A percentile compares a stretch with the other conserved stretches of the same genome.
Conservation (phyloP, 2,113 vertebrate genomes). For the Syngnathoides biaculeatus region DNA sequence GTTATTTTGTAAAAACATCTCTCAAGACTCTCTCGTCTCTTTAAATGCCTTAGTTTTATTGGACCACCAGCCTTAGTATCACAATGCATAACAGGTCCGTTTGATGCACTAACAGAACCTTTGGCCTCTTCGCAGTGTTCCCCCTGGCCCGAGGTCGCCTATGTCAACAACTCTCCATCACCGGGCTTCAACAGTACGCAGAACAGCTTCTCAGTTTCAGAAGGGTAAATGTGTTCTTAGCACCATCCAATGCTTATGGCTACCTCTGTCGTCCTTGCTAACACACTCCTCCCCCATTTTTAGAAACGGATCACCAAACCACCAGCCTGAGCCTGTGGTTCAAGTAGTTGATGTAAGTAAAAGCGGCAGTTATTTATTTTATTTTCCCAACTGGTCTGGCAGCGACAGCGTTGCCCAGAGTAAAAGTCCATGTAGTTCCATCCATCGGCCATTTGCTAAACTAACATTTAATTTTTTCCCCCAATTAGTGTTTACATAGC, state of each 20-base stretch:
- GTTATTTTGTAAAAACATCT: background rate
- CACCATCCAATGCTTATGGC: background rate
- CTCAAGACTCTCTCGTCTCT: background rate
- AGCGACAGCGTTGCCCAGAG: background rate
- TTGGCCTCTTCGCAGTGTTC: slow-evolving; percentile 77
- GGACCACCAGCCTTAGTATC: background rate
- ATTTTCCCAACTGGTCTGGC: no score
- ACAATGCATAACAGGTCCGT: background rate
- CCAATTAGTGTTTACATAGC: no score
- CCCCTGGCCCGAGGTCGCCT: slow-evolving; percentile 92
- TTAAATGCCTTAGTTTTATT: background rate
- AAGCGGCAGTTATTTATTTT: no score
- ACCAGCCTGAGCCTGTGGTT: slow-evolving; percentile 74
- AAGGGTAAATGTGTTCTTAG: slow-evolving; percentile 78
- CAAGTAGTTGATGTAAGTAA: slow-evolving; percentile 70
- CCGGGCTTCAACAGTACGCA: slow-evolving; percentile 90
- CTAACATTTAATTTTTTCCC: no score
- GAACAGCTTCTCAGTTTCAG: slow-evolving; percentile 84
- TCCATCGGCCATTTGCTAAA: no score
- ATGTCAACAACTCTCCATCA: slow-evolving; percentile 86
- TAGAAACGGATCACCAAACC: slow-evolving; percentile 91
- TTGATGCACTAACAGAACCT: slow-evolving; percentile 15
- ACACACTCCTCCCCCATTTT: slow-evolving; percentile 3
- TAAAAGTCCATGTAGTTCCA: background rate
- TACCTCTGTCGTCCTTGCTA: background rate